Evolutionary conservation across 2,888 invertebrate species (phyloP).

Genomic region (Tiliacea aurago): DNA sequence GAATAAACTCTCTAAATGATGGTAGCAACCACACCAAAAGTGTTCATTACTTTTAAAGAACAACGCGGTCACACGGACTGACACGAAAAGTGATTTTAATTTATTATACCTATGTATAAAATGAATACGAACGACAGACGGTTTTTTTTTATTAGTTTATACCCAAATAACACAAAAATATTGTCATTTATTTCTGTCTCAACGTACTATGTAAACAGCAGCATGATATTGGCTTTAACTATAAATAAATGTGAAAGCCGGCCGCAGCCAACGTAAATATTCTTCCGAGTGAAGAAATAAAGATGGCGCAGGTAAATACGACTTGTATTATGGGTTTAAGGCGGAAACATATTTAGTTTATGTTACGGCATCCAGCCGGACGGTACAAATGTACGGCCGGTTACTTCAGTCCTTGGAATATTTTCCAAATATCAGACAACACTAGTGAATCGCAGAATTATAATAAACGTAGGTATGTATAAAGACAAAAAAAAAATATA

Average conservation of each 20-base stretch:
- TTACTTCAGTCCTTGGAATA: slow-evolving; percentile 47
- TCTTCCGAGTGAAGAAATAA: slow-evolving; percentile 73
- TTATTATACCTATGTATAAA: background rate
- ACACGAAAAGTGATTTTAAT: background rate
- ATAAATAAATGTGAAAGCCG: slow-evolving; percentile 68
- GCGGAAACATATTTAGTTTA: slow-evolving; percentile 72
- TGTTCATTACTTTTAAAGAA: background rate
- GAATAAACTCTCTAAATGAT: background rate
- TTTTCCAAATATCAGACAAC: slow-evolving; percentile 35
- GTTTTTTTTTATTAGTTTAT: background rate
- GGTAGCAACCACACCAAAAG: background rate
- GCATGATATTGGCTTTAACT: slow-evolving; percentile 54
- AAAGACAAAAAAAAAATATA: no score
- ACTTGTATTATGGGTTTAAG: slow-evolving; percentile 66
- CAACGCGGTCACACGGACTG: background rate
- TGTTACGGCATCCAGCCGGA: slow-evolving; percentile 61
- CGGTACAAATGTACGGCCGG: slow-evolving; percentile 43
- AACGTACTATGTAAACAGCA: slow-evolving; percentile 38
- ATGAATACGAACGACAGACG: background rate
- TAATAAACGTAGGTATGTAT: background rate
- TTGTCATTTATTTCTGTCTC: slow-evolving; percentile 11
- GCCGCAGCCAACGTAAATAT: slow-evolving; percentile 68
- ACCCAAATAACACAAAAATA: background rate
- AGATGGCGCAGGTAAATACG: slow-evolving; percentile 72
- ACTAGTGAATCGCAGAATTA: slow-evolving; percentile 4